Base-by-base conservation (phyloP, 2,888 invertebrate genomes). In the Drosophila subquinaria region DNA sequence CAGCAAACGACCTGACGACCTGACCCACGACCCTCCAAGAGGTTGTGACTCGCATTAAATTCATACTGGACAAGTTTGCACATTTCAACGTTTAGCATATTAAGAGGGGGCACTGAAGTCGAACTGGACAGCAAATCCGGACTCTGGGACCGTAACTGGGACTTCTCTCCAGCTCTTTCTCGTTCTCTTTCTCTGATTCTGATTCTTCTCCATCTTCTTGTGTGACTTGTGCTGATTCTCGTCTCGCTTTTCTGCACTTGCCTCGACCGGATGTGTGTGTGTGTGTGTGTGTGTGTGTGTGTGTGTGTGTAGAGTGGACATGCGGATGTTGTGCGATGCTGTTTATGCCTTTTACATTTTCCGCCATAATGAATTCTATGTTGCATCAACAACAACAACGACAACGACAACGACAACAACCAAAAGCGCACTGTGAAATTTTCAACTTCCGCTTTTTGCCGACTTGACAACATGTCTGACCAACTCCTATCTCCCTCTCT, bases 311-410 rank as follows among this genome's bases (percentile, higher is more conserved):
- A 30, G 56, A 69, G 66, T 59, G 69, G 75, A 75, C 73, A 75
- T 70, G 70, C 87, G 83, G 83, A 84, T 84, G 83, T 84, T 84
- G 83, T 86, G 87, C 77, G 81, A 73, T 84, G 82, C 87, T 84
- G 83, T 84, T 84, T 84, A 84, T 84, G 84, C 84, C 87, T 83
- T 84, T 84, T 81, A 84, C 83, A 84, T 84, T 84, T 84, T 84
- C 84, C 81, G 83, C 79, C 79, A 62, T 86, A 84, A 86, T 86
- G 83, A 86, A 86, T 83, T 83, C 87, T 69, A 86, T 81, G 84
- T 60, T 55, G 65, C 52, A 62, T 33, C 30, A 47, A 47, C n/a
- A 45, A 57, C 56, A 45, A 23, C 42, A 53, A 15, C 50, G 33
- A 47, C n/a, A 45, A 57, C 56, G 36, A 23, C 42, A 53, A 15